Base-by-base conservation (phyloP, 2,888 invertebrate genomes). In the Cataglyphis livida region DNA sequence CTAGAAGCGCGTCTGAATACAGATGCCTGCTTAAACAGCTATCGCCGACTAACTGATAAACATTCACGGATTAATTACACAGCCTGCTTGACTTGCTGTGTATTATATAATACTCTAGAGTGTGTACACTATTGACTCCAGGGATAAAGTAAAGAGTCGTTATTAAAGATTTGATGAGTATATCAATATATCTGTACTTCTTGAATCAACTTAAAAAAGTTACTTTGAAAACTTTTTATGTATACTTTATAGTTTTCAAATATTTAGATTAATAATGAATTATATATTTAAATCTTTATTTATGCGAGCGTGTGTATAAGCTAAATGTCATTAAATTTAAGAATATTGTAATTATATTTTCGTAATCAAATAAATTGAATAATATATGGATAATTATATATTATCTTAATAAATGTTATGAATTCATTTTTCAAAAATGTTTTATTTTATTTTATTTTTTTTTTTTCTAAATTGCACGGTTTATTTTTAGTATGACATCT, bases 41-140 rank as follows among this genome's bases (percentile, higher is more conserved):
- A 79, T 71, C 71, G 44, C 18, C 12, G 18, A 61, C 71, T 79
- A 79, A 79, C 59, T 79, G 35, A 79, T 79, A 79, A 79, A 79
- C 78, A 79, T 70, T 79, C 44, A 78, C 78, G 78, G 44, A 78
- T 78, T 78, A 78, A 71, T 78, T 79, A 70, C 44, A 41, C 44
- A 41, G 32, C 18, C 21, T 70, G 18, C 44, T 32, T 54, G 25
- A 59, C 44, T 59, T 59, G n/a, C n/a, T 7, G 21, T 70, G 32
- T 25, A 78, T 68, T 68, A 68, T 70, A 18, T 9, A 78, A 59
- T 21, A 78, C 41, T 25, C 32, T 21, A 12, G 57, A 18, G 57
- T 59, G 57, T 59, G 18, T 41, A 10, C n/a, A 68, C 41, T 70
- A 78, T 59, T 59, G 32, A 44, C 54, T 21, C 0, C 32, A 2